These are phyloP conservation scores for Apocrypta bakeri DNA, from an alignment of 1,140 invertebrate genomes.

Conservation along the genomic window DNA sequence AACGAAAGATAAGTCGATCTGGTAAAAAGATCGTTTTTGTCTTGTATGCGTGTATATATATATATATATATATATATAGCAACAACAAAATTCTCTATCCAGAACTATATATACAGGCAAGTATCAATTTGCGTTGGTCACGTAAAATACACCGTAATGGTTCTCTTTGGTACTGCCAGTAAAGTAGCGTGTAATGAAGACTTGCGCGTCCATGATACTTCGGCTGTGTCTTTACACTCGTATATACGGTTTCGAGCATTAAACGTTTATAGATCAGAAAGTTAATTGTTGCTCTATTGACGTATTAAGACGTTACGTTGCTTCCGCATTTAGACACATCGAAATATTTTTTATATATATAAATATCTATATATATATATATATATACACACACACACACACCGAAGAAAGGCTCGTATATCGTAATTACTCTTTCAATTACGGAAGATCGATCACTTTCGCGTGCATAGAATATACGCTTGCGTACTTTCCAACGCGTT, in stretches of 20 bases:
- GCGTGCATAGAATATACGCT: too few species aligned
- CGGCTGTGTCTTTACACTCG: neutral
- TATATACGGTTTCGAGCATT: neutral
- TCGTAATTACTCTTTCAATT: too few species aligned
- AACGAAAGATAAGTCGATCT: neutral
- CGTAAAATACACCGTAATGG: slow-evolving; percentile 51
- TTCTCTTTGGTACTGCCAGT: slow-evolving; percentile 53
- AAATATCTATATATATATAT: too few species aligned
- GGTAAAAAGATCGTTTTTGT: too few species aligned
- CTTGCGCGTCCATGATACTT: slow-evolving; percentile 10
- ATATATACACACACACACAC: too few species aligned
- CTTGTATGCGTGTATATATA: neutral
- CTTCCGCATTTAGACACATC: neutral
- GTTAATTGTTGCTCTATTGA: neutral
- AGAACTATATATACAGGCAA: slow-evolving; percentile 27
- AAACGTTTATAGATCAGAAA: slow-evolving; percentile 8
- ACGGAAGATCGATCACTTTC: too few species aligned
- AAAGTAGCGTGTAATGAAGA: slow-evolving; percentile 61
- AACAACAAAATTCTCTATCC: neutral
- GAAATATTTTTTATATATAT: too few species aligned
- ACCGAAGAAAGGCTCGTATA: too few species aligned
- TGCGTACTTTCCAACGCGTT: too few species aligned
- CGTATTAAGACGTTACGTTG: slow-evolving; percentile 1
- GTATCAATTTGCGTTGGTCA: slow-evolving; percentile 42
- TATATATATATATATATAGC: too few species aligned